Evolutionary conservation across 2,113 vertebrate species (phyloP), one percentile per base, ranked within the genome.

Genomic region (Malurus cyaneus): DNA sequence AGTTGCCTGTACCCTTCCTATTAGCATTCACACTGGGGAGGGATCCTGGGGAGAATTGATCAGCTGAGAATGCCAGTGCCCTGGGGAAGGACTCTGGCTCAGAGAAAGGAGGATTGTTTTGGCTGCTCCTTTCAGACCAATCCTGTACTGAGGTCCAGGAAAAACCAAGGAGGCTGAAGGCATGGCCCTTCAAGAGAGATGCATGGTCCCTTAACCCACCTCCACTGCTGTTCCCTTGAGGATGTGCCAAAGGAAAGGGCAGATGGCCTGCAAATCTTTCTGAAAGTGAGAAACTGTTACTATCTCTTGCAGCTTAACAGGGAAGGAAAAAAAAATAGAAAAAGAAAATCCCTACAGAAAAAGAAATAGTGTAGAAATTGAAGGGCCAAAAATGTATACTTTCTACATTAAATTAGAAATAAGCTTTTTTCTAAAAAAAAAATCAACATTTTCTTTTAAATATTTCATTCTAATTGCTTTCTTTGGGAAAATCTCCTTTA

Each of bases 21-120:
- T 96, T 95, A 94, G 74, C 89, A 87, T 93, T 95, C 44, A 32
- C 16, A 3, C 16, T 24, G 76, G 42, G 92, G 78, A 81, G 79
- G n/a, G 26, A 72, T 92, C 64, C 71, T 93, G 15, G 56, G 70
- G 82, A 62, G 84, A 96, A 93, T 20, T 86, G 84, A 86, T 89
- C 71, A 96, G 84, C 52, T 83, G 80, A 94, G 64, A 93, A 24
- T 9, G 7, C 36, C 39, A 44, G 16, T 88, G 86, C 86, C 86
- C 41, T 76, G 53, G 79, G 74, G 86, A 88, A 96, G 74, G 79
- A 66, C 85, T 88, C 23, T 0, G 0, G 50, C 50, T 77, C 29
- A 60, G n/a, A 67, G 66, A 77, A 87, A 73, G 31, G 18, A 49
- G 39, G 36, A 64, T 57, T 80, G 56, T 54, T 94, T 95, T 59